Percentiles rank a stretch among this genome's conserved stretches.
These are phyloP conservation scores for Cataglyphis albicans DNA, from an alignment of 2,888 invertebrate genomes.

Conservation along the genomic window DNA sequence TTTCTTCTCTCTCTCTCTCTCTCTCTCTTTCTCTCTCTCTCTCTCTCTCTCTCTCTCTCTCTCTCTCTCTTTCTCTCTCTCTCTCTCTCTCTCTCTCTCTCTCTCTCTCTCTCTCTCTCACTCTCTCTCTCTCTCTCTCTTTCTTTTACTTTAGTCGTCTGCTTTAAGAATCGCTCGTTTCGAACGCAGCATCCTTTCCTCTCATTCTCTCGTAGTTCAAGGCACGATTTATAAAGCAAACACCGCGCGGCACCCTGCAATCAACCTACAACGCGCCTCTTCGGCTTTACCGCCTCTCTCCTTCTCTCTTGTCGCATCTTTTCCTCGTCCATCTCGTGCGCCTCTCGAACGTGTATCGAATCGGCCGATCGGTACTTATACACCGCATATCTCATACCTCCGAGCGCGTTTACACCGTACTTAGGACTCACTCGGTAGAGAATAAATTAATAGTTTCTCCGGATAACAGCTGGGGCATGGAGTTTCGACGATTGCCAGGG, in stretches of 20 bases:
- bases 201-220: slow-evolving; percentile 67
- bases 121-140: slow-evolving; percentile 43
- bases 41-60: slow-evolving; percentile 51
- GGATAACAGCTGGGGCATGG: slow-evolving; percentile 77
- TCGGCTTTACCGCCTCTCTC: slow-evolving; percentile 65
- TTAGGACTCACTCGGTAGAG: slow-evolving; percentile 81
- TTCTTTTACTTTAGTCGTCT: slow-evolving; percentile 55
- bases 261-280: slow-evolving; percentile 79
- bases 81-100: slow-evolving; percentile 58
- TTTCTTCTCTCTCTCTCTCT: slow-evolving; percentile 34
- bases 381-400: slow-evolving; percentile 80
- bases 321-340: slow-evolving; percentile 13
- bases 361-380: slow-evolving; percentile 78
- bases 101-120: slow-evolving; percentile 31
- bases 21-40: slow-evolving; percentile 21
- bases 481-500: slow-evolving; percentile 77
- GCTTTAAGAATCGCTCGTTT: slow-evolving; percentile 56
- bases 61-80: slow-evolving; percentile 19
- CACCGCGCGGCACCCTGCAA: slow-evolving; percentile 84
- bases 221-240: slow-evolving; percentile 85
- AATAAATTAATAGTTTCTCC: slow-evolving; percentile 84
- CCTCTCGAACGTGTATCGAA: slow-evolving; percentile 72
- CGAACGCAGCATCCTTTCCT: slow-evolving; percentile 57
- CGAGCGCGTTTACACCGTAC: slow-evolving; percentile 83
- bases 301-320: slow-evolving; percentile 37